phyloP scores from a whole-genome alignment of 2,113 vertebrate species.

The Daphoenositta chrysoptera region DNA sequence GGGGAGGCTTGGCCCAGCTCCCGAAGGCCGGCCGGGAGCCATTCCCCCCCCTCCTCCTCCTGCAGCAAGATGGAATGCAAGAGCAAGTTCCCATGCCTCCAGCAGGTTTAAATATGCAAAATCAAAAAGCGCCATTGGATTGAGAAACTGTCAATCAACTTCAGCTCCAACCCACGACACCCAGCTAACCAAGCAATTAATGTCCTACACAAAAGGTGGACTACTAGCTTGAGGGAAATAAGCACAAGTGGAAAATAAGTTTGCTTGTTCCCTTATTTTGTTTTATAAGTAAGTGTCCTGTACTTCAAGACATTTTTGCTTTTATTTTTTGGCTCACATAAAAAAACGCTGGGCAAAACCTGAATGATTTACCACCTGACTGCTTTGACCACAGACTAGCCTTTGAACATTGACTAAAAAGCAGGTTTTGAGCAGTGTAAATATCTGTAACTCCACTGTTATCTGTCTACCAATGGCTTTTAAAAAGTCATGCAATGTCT shows the following conservation, averaged over 20 bases:
- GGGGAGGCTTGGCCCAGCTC: too few species aligned
- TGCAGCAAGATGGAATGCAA: too few species aligned
- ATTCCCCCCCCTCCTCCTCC: too few species aligned
- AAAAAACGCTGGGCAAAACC: background rate
- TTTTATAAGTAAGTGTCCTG: background rate
- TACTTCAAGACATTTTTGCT: background rate
- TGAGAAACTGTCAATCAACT: too few species aligned
- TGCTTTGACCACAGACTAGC: background rate
- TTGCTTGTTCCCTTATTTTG: background rate
- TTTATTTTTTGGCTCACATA: background rate
- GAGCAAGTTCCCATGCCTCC: too few species aligned
- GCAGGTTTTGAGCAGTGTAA: background rate
- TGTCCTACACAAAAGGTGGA: background rate
- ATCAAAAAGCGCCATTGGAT: too few species aligned
- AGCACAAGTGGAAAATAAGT: background rate
- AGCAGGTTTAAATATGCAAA: too few species aligned
- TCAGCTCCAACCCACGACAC: too few species aligned
- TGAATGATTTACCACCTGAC: background rate
- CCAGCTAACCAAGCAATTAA: background rate
- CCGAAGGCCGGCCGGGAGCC: too few species aligned
- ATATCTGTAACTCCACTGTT: background rate
- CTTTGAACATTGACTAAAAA: background rate
- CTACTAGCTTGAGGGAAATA: background rate
- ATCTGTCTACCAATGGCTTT: background rate
- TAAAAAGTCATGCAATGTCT: background rate